A percentile compares a stretch with the other conserved stretches of the same genome.
These are phyloP conservation scores for Psilanteris sp. DNA, from an alignment of 1,140 invertebrate genomes.

Conservation along the genomic window DNA sequence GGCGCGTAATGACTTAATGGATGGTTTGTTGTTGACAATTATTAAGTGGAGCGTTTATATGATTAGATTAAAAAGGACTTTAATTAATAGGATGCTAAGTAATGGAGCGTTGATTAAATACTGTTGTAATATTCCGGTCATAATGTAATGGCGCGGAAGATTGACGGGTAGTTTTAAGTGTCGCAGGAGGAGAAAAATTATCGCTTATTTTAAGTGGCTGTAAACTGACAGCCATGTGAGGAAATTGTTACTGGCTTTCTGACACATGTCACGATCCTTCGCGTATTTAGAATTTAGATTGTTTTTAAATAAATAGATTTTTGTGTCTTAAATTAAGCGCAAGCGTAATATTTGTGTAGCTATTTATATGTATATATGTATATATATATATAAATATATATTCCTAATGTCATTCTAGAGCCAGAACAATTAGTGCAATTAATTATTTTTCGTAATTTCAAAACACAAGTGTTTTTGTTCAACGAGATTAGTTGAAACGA, in stretches of 20 bases:
- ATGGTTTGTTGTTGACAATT: constrained; percentile 11
- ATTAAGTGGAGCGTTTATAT: constrained; percentile 13
- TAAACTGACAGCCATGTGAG: constrained; percentile 24
- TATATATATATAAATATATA: too few species aligned
- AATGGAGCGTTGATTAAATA: constrained; percentile 35
- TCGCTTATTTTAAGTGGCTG: constrained; percentile 17
- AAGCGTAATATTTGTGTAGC: too few species aligned
- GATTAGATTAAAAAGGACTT: constrained; percentile 4
- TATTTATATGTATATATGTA: too few species aligned
- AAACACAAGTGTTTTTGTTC: too few species aligned
- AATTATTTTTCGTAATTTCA: too few species aligned
- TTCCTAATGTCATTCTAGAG: too few species aligned
- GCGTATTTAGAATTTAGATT: not conserved
- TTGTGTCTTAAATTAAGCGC: too few species aligned
- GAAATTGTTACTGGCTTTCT: constrained; percentile 23
- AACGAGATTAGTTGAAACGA: too few species aligned
- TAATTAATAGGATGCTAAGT: constrained; percentile 6
- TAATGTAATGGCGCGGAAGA: constrained; percentile 25
- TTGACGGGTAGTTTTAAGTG: constrained; percentile 31
- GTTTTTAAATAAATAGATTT: constrained; percentile 26
- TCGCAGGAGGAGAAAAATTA: constrained; percentile 18
- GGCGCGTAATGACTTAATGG: constrained; percentile 10
- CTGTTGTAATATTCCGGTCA: constrained; percentile 24
- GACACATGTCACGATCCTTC: constrained; percentile 9
- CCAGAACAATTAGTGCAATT: too few species aligned